Conservation (phyloP, 2,113 vertebrate genomes). For the Tychaedon coryphoeus region DNA sequence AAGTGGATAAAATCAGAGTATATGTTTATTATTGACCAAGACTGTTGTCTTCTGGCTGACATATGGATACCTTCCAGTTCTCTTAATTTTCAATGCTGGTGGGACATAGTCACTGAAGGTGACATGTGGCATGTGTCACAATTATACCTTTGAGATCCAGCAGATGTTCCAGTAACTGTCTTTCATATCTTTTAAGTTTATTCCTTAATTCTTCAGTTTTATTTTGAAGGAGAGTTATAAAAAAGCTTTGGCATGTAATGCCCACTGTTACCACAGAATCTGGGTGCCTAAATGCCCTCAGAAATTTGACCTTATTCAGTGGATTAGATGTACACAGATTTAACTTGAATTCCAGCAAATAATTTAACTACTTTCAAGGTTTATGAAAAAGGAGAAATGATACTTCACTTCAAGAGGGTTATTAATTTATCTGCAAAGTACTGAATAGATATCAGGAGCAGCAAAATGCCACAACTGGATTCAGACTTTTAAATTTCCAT, state of each 20-base stretch:
- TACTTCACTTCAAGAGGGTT: background rate
- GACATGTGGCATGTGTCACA: constrained; percentile 55
- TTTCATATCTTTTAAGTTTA: background rate
- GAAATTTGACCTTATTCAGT: background rate
- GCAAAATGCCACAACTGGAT: background rate
- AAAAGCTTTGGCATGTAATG: background rate
- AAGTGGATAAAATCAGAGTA: constrained; percentile 12
- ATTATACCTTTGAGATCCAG: constrained; percentile 51
- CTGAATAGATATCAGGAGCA: background rate
- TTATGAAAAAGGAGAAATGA: background rate
- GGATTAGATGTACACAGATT: background rate
- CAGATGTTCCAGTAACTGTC: constrained; percentile 52
- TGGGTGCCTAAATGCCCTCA: background rate
- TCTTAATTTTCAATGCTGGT: constrained; percentile 67
- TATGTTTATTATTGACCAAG: constrained; percentile 37
- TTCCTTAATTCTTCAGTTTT: background rate
- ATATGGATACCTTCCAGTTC: constrained; percentile 61
- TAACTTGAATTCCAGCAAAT: background rate
- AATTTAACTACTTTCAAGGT: background rate
- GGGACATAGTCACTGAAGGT: constrained; percentile 60
- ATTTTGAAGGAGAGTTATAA: background rate
- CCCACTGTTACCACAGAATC: background rate
- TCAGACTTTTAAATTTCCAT: background rate
- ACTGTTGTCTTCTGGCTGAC: constrained; percentile 19
- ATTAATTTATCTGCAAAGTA: background rate